These are phyloP conservation scores for Bradysia coprophila DNA, from an alignment of 1,140 invertebrate species.

Conservation along the genomic window DNA sequence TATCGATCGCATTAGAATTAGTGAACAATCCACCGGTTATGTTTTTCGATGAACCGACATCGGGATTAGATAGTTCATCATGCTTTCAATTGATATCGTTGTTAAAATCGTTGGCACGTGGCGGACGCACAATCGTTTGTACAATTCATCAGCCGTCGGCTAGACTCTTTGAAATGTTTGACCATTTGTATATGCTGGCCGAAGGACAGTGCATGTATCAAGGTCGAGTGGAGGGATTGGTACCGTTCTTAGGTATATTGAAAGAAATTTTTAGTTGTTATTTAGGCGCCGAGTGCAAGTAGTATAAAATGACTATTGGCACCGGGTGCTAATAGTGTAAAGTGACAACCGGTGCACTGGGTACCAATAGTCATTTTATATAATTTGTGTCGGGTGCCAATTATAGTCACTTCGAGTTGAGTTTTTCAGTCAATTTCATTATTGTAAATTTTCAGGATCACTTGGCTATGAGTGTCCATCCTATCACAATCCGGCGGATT, in stretches of 20 bases:
- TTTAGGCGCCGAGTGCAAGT: too few relatives aligned
- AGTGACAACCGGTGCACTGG: too few relatives aligned
- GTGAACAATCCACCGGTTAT: slow-evolving; percentile 88
- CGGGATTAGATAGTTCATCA: slow-evolving; percentile 80
- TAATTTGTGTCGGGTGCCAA: too few relatives aligned
- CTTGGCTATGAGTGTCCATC: slow-evolving; percentile 74
- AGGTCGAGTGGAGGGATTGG: slow-evolving; percentile 57
- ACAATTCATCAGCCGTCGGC: slow-evolving; percentile 96
- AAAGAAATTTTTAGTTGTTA: too few relatives aligned
- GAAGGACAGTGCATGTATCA: slow-evolving; percentile 87
- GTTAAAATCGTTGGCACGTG: slow-evolving; percentile 55
- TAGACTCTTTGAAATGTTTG: slow-evolving; percentile 89
- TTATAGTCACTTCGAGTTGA: too few relatives aligned
- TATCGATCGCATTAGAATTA: slow-evolving; percentile 74
- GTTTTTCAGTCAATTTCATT: too few relatives aligned
- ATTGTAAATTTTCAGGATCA: too few relatives aligned
- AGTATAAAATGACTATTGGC: too few relatives aligned
- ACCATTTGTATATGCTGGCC: slow-evolving; percentile 74
- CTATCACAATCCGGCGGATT: slow-evolving; percentile 94
- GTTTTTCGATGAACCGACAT: slow-evolving; percentile 97
- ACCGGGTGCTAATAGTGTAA: too few relatives aligned
- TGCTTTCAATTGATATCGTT: slow-evolving; percentile 80
- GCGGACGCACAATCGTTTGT: slow-evolving; percentile 77
- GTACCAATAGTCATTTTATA: too few relatives aligned
- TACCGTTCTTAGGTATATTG: slow-evolving; percentile 80